Evolutionary conservation across 2,797 vertebrate species (phyloP).

Genomic region (Etheostoma nigrum): DNA sequence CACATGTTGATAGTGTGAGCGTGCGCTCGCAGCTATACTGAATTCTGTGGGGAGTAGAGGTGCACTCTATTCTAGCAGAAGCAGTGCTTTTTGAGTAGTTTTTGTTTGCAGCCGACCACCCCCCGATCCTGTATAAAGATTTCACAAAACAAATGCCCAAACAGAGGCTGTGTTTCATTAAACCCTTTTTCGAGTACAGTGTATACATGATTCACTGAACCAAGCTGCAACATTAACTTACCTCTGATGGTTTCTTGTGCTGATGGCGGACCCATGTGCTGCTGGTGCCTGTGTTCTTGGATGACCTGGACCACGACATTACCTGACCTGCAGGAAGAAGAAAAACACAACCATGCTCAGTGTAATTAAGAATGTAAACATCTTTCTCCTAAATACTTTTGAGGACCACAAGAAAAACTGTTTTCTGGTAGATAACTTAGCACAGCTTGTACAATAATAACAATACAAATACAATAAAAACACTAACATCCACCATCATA

Average conservation of each 20-base stretch:
- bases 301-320: conserved; percentile 91
- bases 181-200: conserved; percentile 14
- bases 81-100: too few relatives aligned
- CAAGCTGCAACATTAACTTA: conserved; percentile 65
- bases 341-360: not conserved
- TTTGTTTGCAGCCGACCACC: too few relatives aligned
- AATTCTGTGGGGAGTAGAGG: too few relatives aligned
- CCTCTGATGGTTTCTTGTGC: conserved; percentile 96
- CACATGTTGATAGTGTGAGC: too few relatives aligned
- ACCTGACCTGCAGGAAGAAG: conserved; percentile 87
- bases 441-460: not conserved
- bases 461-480: conserved; percentile 30
- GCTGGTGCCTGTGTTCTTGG: conserved; percentile 91
- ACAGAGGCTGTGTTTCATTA: conserved; percentile 30
- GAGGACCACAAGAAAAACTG: not conserved
- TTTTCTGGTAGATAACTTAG: not conserved
- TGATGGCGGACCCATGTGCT: conserved; percentile 93
- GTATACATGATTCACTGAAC: conserved; percentile 7
- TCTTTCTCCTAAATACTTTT: not conserved
- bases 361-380: not conserved
- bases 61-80: too few relatives aligned
- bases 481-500: conserved; percentile 16
- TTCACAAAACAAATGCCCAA: not conserved
- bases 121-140: too few relatives aligned
- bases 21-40: too few relatives aligned